phyloP scores from a whole-genome alignment of 1,140 invertebrate species.

The Saccostrea glomerata region DNA sequence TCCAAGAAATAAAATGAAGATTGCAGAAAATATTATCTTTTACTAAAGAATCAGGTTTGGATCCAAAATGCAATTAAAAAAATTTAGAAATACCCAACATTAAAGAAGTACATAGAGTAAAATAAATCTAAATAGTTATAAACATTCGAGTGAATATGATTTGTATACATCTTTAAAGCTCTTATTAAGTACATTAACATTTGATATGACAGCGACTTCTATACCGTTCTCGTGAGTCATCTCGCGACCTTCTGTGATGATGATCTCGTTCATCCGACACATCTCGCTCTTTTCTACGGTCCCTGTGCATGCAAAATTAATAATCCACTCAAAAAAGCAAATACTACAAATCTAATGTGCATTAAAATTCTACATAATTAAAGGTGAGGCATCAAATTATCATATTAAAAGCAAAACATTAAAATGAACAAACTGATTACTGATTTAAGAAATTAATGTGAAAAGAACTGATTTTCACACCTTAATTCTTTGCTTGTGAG shows the following conservation, averaged over 20 bases:
- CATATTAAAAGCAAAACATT: background rate
- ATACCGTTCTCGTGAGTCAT: slow-evolving; percentile 19
- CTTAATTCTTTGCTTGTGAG: background rate
- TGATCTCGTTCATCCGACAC: background rate
- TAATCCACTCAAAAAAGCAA: background rate
- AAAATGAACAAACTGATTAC: background rate
- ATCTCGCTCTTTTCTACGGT: background rate
- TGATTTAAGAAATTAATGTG: too few relatives aligned
- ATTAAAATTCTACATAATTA: background rate
- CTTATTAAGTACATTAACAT: background rate
- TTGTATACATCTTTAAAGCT: too few relatives aligned
- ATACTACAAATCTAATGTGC: slow-evolving; percentile 10
- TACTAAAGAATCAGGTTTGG: background rate
- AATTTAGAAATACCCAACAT: background rate
- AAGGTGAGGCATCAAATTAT: background rate
- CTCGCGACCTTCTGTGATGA: slow-evolving; percentile 1
- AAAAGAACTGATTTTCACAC: too few relatives aligned
- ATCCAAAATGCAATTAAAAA: background rate
- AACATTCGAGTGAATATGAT: too few relatives aligned
- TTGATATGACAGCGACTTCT: background rate
- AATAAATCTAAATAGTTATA: background rate
- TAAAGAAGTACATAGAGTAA: background rate
- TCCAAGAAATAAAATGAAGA: too few relatives aligned
- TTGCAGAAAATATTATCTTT: too few relatives aligned
- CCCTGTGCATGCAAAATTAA: slow-evolving; percentile 25